Percentiles rank a stretch among this genome's conserved stretches.
Conservation (phyloP, 2,797 vertebrate genomes). For the Eulemur coronatus region DNA sequence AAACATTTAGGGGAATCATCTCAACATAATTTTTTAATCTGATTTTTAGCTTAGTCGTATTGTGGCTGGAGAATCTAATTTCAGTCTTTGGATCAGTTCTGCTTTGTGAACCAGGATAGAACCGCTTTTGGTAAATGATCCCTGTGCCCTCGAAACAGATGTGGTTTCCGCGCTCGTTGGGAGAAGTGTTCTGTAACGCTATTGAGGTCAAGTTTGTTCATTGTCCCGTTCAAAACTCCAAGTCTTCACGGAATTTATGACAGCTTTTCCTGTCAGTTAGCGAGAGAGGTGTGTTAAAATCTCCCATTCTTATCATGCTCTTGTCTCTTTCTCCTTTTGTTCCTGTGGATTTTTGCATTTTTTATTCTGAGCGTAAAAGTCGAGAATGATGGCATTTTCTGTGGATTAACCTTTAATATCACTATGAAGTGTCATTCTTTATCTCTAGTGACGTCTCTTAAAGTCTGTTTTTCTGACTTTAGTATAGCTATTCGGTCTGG, state of each 20-base stretch:
- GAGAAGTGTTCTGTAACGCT: accelerated
- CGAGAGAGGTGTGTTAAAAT: background rate
- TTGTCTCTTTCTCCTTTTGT: too few relatives aligned
- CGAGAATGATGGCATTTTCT: background rate
- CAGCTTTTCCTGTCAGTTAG: accelerated
- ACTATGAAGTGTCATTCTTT: background rate
- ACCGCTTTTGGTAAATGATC: background rate
- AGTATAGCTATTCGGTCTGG: accelerated
- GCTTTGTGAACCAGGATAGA: too few relatives aligned
- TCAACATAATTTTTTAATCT: background rate
- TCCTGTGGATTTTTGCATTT: background rate
- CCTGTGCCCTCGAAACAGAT: too few relatives aligned
- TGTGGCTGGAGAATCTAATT: background rate
- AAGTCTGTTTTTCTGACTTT: accelerated
- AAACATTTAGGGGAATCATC: too few relatives aligned
- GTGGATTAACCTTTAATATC: too few relatives aligned
- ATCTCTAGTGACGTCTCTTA: accelerated
- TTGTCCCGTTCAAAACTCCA: too few relatives aligned
- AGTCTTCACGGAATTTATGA: too few relatives aligned
- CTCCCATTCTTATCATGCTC: background rate
- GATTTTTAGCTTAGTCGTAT: background rate
- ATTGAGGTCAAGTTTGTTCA: too few relatives aligned
- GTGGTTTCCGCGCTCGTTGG: background rate
- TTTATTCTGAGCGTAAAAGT: background rate
- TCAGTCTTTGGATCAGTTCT: background rate